Conservation (phyloP, 2,888 invertebrate species). For the Scaptomyza reducta region DNA sequence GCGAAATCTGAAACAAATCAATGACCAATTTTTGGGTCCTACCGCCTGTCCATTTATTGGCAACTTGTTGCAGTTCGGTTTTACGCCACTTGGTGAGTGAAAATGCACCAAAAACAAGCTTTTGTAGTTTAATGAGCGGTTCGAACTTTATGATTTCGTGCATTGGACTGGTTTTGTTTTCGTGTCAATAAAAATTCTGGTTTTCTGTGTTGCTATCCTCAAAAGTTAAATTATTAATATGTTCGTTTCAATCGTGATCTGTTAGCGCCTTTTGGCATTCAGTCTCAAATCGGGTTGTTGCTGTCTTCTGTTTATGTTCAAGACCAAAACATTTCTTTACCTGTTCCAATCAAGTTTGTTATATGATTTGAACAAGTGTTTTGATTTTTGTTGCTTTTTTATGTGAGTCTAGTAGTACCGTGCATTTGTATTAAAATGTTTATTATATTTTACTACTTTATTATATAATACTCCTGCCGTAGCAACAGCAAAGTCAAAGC, state of each 20-base stretch:
- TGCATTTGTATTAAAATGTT: neutral
- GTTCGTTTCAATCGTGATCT: constrained; percentile 31
- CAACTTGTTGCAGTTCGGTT: constrained; percentile 53
- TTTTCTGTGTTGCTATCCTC: constrained; percentile 41
- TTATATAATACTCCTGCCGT: no score
- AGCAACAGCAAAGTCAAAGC: no score
- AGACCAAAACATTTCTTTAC: constrained; percentile 9
- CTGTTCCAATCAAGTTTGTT: constrained; percentile 28
- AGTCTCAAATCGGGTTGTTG: constrained; percentile 32
- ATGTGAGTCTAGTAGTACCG: neutral
- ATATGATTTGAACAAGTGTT: constrained; percentile 11
- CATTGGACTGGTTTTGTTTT: constrained; percentile 38
- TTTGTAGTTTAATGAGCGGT: neutral
- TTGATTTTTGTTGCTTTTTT: constrained; percentile 1
- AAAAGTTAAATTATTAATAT: constrained; percentile 41
- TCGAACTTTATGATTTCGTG: constrained; percentile 16
- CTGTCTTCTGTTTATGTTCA: constrained; percentile 23
- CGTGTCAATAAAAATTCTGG: constrained; percentile 40
- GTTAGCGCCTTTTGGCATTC: constrained; percentile 71
- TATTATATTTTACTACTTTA: neutral
- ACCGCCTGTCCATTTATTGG: constrained; percentile 49
- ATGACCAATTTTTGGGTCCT: constrained; percentile 51
- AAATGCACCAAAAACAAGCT: constrained; percentile 3
- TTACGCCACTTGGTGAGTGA: constrained; percentile 50
- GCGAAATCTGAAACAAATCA: constrained; percentile 24